Evolutionary conservation across 2,797 vertebrate species (phyloP), one percentile per base, ranked within the genome.

Genomic region (Geotrypetes seraphini): DNA sequence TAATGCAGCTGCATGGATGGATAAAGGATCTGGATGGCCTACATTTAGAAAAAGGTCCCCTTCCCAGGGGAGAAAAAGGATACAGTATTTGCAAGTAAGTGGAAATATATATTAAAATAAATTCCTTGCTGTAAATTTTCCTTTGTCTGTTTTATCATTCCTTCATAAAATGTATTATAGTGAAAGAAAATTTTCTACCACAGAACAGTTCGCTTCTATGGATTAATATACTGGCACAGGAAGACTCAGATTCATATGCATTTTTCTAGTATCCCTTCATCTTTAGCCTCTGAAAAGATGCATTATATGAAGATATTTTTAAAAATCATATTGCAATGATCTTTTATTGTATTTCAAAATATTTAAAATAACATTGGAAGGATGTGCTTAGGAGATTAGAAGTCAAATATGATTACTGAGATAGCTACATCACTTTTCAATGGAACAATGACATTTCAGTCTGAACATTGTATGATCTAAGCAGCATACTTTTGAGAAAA

Each of bases 191-290:
- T 66, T 33, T 29, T 65, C 16, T 36, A 52, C 52, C 57, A 50
- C 47, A 57, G 30, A 35, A 39, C 31, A 31, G 27, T 33, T 39
- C 34, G 16, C 28, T 9, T 31, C 8, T 26, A 35, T 44, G 38
- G 54, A 28, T 59, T 71, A 73, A 73, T 73, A 69, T 73, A 67
- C 67, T 71, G 67, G 56, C 57, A 53, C 57, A 58, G 52, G 45
- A 57, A 59, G 63, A 52, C 29, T 22, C 36, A 40, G 22, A 22
- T 52, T 27, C 49, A 28, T 34, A 53, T 36, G n/a, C 29, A 29
- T 53, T 56, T 58, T 45, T 60, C 49, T 63, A 57, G 73, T 73
- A 71, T 73, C 70, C 70, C 64, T 66, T 29, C 28, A 30, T 56
- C 42, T 47, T 27, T 47, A 60, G 42, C 63, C 32, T 34, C 27